These are phyloP conservation scores for Mesocentrotus franciscanus DNA, from an alignment of 53 echinoderm and acorn worm species.

Conservation along the genomic window DNA sequence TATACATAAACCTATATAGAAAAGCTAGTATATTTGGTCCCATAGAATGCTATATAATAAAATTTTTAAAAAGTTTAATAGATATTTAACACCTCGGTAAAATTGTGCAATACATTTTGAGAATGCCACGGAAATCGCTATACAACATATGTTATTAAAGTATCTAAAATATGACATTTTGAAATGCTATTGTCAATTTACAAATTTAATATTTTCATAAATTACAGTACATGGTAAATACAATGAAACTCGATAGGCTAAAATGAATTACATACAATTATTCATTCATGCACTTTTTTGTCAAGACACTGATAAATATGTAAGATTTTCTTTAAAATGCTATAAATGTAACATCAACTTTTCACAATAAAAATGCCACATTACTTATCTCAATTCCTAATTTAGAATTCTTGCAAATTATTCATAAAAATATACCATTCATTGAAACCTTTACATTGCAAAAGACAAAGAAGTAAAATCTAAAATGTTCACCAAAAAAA, in stretches of 20 bases:
- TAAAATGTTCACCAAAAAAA: not conserved
- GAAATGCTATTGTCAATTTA: slow-evolving; percentile 35
- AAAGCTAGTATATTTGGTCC: slow-evolving; percentile 67
- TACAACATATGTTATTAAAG: slow-evolving; percentile 4
- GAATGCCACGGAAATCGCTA: slow-evolving; percentile 38
- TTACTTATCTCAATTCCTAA: not conserved
- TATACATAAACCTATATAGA: slow-evolving; percentile 45
- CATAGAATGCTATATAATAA: slow-evolving; percentile 56
- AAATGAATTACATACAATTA: slow-evolving; percentile 9
- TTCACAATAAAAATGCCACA: not conserved
- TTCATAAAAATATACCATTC: not conserved
- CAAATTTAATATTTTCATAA: slow-evolving; percentile 42
- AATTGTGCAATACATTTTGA: slow-evolving; percentile 44
- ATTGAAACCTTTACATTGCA: not conserved
- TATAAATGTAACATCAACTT: not conserved
- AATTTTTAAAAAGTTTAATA: slow-evolving; percentile 36
- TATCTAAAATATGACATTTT: slow-evolving; percentile 43
- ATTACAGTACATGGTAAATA: slow-evolving; percentile 66
- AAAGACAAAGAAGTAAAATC: not conserved
- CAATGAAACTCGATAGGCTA: slow-evolving; percentile 52
- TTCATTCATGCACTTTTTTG: slow-evolving; percentile 12
- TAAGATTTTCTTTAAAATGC: not conserved
- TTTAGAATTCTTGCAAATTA: not conserved
- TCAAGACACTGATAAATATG: slow-evolving; percentile 15
- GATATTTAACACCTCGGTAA: slow-evolving; percentile 38